Conservation (phyloP, 2,113 vertebrate species). For the Aspiorhynchus laticeps region DNA sequence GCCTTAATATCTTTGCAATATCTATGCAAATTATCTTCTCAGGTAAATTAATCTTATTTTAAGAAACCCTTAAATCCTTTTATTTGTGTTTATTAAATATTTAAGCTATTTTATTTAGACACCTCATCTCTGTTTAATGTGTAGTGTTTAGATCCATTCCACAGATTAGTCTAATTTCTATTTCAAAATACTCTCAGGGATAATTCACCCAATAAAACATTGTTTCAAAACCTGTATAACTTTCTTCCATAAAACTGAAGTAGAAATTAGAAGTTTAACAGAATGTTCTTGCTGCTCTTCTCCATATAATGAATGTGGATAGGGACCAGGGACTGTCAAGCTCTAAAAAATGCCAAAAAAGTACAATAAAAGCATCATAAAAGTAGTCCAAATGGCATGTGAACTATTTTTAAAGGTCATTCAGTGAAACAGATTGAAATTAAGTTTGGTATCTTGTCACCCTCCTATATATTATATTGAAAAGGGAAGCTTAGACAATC, state of each 20-base stretch:
- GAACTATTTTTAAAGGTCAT: neutral
- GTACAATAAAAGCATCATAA: too few species aligned
- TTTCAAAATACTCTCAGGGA: neutral
- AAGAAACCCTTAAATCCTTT: neutral
- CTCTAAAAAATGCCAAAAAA: neutral
- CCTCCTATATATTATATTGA: neutral
- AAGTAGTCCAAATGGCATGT: too few species aligned
- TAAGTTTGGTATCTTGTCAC: neutral
- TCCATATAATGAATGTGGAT: neutral
- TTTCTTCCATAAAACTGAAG: neutral
- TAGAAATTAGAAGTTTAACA: neutral
- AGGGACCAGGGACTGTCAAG: conserved; percentile 7
- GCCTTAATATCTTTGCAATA: neutral
- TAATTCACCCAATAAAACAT: neutral
- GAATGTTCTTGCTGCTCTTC: neutral
- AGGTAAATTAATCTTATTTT: neutral
- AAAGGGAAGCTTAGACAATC: neutral
- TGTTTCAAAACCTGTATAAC: neutral
- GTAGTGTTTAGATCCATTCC: neutral
- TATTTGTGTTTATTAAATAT: neutral
- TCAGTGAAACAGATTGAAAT: neutral
- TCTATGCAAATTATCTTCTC: neutral
- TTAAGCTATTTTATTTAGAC: neutral
- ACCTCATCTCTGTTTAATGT: neutral
- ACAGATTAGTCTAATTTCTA: neutral